These are phyloP conservation scores for Loripinus fragilis DNA, from an alignment of 2,888 invertebrate genomes.

Conservation along the genomic window DNA sequence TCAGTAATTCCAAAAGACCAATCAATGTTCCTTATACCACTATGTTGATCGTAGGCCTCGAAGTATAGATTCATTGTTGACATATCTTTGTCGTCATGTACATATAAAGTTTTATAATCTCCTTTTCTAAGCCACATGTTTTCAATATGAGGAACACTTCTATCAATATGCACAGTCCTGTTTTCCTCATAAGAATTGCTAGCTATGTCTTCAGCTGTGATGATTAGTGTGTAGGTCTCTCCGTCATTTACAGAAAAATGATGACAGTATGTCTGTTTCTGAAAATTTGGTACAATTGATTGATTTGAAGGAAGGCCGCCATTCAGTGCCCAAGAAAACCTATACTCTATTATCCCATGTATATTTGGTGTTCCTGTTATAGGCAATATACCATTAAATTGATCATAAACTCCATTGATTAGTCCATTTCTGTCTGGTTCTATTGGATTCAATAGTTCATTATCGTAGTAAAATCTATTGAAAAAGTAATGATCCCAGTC, in stretches of 20 bases:
- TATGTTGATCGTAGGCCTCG: slow-evolving; percentile 62
- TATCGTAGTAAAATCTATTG: slow-evolving; percentile 36
- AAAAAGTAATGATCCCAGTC: slow-evolving; percentile 49
- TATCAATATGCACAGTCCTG: slow-evolving; percentile 48
- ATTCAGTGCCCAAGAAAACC: slow-evolving; percentile 25
- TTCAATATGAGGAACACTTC: slow-evolving; percentile 45
- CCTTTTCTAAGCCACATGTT: slow-evolving; percentile 54
- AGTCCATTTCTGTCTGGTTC: slow-evolving; percentile 15
- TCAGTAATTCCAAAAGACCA: slow-evolving; percentile 57
- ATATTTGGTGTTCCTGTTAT: slow-evolving; percentile 59
- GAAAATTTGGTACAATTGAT: slow-evolving; percentile 31
- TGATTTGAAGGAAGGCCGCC: background rate
- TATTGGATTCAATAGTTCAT: slow-evolving; percentile 32
- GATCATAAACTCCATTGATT: slow-evolving; percentile 55
- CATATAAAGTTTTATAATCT: slow-evolving; percentile 51
- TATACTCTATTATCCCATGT: slow-evolving; percentile 50
- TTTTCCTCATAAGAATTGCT: slow-evolving; percentile 45
- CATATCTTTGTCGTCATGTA: slow-evolving; percentile 62
- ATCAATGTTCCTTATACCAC: slow-evolving; percentile 57
- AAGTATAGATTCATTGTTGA: slow-evolving; percentile 60
- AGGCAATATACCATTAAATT: slow-evolving; percentile 52
- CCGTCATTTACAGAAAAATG: slow-evolving; percentile 49
- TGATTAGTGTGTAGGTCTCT: slow-evolving; percentile 40
- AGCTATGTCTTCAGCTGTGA: slow-evolving; percentile 58
- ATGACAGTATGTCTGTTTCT: slow-evolving; percentile 45